Evolutionary conservation across 2,888 invertebrate genomes (phyloP), one percentile per base, ranked within the genome.

Genomic region (Rhorus exstirpatorius): DNA sequence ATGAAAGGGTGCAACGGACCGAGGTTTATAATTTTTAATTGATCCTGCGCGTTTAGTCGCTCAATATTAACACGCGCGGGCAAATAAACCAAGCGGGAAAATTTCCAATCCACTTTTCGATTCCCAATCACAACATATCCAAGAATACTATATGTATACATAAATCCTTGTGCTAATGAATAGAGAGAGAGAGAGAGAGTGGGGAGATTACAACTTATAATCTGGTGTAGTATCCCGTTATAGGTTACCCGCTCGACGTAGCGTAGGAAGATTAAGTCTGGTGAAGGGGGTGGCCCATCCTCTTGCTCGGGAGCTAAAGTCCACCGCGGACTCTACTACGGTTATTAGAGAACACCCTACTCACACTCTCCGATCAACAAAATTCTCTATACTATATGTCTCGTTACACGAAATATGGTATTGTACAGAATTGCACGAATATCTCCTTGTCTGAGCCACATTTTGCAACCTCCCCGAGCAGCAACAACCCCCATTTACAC

Each of bases 201-300:
- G 21, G 60, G 14, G 78, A 86, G 91, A 87, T 90, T 91, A 91
- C 91, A 90, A 90, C 88, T 89, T 89, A 89, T 91, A 91, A 91
- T 91, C 91, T 90, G 77, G 67, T 70, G 75, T 85, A 90, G n/a
- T n/a, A 53, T 89, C 89, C 86, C 87, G 88, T 90, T 89, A 90
- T 88, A 86, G 90, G 89, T 89, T 89, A 87, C 86, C 88, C 85
- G 84, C 87, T 81, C 87, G 84, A 79, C 85, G 81, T 84, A 83
- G 79, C 86, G 81, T 82, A 76, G 85, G 87, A 89, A 90, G 90
- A 90, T 90, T 90, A 91, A 87, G 86, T 79, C 87, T 79, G 19
- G 24, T 35, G 41, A 63, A 41, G 75, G 72, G 75, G 71, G 49
- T 67, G 44, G 49, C 44, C 75, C 46, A 68, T 67, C 53, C 55